These are phyloP conservation scores for Syndactyla subalaris DNA, from an alignment of 2,797 vertebrate genomes.

Conservation along the genomic window DNA sequence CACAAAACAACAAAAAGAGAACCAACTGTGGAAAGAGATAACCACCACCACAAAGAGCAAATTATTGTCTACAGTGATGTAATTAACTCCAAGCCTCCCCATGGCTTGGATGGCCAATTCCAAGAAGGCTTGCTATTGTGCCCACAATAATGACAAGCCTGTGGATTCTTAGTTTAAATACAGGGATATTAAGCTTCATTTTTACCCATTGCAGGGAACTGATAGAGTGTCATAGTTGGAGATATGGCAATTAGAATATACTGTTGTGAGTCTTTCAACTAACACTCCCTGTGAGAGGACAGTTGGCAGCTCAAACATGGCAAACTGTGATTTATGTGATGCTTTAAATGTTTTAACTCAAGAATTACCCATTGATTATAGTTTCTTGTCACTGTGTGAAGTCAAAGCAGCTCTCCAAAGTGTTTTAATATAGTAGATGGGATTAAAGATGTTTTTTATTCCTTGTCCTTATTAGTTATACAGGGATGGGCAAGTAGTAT, in stretches of 20 bases:
- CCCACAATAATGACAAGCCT: constrained; percentile 58
- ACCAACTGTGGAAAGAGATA: constrained; percentile 90
- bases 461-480: background rate
- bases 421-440: background rate
- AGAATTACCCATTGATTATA: background rate
- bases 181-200: constrained; percentile 52
- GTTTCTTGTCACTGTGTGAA: background rate
- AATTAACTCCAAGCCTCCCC: constrained; percentile 84
- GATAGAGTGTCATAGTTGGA: constrained; percentile 65
- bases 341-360: constrained; percentile 41
- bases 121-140: constrained; percentile 64
- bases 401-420: background rate
- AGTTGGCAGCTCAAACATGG: background rate
- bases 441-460: constrained; percentile 23
- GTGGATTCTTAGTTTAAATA: constrained; percentile 56
- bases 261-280: constrained; percentile 42
- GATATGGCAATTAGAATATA: constrained; percentile 55
- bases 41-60: constrained; percentile 84
- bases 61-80: constrained; percentile 84
- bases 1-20: constrained; percentile 76
- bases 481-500: background rate
- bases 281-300: background rate
- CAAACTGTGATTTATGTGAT: constrained; percentile 38
- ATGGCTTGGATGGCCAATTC: constrained; percentile 65
- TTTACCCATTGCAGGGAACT: constrained; percentile 42